Evolutionary conservation across 2,113 vertebrate genomes (phyloP), one percentile per base, ranked within the genome.

Genomic region (Saccopteryx bilineata): DNA sequence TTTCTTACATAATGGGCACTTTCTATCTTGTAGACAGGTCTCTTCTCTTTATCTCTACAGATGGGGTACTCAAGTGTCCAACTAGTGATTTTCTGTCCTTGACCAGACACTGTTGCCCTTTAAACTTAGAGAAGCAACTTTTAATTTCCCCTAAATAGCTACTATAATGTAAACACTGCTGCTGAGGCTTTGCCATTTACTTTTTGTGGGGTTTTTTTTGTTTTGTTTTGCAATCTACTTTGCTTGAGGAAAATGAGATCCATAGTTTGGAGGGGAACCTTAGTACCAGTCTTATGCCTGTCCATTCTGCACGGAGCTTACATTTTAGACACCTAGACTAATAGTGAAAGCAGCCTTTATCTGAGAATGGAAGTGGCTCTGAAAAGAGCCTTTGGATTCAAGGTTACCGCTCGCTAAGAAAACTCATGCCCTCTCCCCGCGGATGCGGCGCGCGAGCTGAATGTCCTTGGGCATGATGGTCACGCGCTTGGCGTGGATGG

Each of bases 321-420:
- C 39, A 39, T 39, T 39, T 39, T 39, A 39, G 39, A 39, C 39
- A 39, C 39, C 39, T 39, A 39, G 39, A 39, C 3, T 39, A 39
- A 39, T 3, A 39, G 39, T 39, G 39, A 39, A 39, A 39, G 39
- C 39, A 39, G 39, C 39, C 39, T 39, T 39, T 39, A 39, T 39
- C 39, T 39, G 39, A 39, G 39, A 39, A 39, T 39, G 1, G 75
- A 19, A 50, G 98, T 89, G 98, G 98, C 98, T 98, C 98, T 98
- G 94, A 98, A 98, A 98, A 98, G 98, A 98, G 98, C 98, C 98
- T 98, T 97, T 96, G 60, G 28, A 9, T 52, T 52, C 14, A 17
- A 31, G 23, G 9, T 18, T 9, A 7, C 11, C 13, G 23, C 7
- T 12, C 26, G 4, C 48, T 1, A 2, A 39, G 39, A 39, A 39